phyloP scores from a whole-genome alignment of 2,888 invertebrate genomes.

The Ormyrus nitidulus region DNA sequence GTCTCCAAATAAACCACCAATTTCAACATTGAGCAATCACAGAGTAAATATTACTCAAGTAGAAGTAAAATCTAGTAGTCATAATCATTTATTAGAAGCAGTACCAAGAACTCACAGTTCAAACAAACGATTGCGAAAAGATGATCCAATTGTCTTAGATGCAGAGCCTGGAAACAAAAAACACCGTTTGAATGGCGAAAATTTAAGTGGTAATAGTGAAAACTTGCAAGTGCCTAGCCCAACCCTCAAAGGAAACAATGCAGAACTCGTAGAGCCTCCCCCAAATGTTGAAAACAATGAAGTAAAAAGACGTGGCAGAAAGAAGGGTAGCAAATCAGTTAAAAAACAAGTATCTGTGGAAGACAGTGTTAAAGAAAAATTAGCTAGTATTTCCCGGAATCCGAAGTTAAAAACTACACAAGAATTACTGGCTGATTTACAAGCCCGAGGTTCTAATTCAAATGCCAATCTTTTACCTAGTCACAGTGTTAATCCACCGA shows the following conservation, averaged over 20 bases:
- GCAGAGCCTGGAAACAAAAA: conserved; percentile 67
- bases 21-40: conserved; percentile 67
- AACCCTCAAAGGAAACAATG: conserved; percentile 70
- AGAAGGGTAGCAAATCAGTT: conserved; percentile 79
- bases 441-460: conserved; percentile 78
- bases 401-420: conserved; percentile 86
- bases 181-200: conserved; percentile 77
- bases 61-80: conserved; percentile 67
- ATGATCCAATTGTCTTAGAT: conserved; percentile 62
- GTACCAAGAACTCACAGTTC: conserved; percentile 78
- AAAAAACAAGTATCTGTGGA: conserved; percentile 77
- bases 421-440: conserved; percentile 87
- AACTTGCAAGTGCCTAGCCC: conserved; percentile 76
- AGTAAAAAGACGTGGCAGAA: conserved; percentile 79
- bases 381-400: conserved; percentile 79
- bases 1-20: conserved; percentile 68
- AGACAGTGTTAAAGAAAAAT: conserved; percentile 78
- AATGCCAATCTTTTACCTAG: conserved; percentile 66
- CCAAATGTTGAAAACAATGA: conserved; percentile 59
- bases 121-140: conserved; percentile 78
- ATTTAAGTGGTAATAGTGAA: conserved; percentile 65
- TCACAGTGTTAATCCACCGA: conserved; percentile 68
- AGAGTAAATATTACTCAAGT: conserved; percentile 63
- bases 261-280: conserved; percentile 65
- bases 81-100: conserved; percentile 72